Percentiles rank a stretch among this genome's conserved stretches.
Conservation (phyloP, 2,888 invertebrate species). For the Epinotia nisella region DNA sequence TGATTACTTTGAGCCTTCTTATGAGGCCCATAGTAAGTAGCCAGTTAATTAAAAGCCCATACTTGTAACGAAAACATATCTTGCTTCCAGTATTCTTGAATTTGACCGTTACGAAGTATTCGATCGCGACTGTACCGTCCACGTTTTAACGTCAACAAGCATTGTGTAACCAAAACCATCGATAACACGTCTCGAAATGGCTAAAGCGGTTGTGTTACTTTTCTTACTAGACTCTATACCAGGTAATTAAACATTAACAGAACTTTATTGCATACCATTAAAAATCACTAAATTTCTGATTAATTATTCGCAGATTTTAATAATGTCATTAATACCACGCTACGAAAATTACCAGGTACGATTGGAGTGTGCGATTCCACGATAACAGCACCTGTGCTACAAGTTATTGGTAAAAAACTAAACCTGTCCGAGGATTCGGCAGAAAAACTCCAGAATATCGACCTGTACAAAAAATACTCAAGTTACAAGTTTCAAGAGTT, state of each 20-base stretch:
- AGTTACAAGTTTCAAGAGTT: conserved; percentile 41
- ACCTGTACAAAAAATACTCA: conserved; percentile 30
- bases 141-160: conserved; percentile 39
- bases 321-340: conserved; percentile 28
- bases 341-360: conserved; percentile 11
- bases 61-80: not conserved
- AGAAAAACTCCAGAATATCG: conserved; percentile 10
- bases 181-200: conserved; percentile 49
- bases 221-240: conserved; percentile 58
- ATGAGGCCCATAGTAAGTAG: no score
- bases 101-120: not conserved
- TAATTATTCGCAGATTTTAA: conserved; percentile 29
- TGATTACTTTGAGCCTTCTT: no score
- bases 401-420: conserved; percentile 27
- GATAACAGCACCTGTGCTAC: conserved; percentile 5
- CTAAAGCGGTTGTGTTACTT: conserved; percentile 55
- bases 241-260: conserved; percentile 51
- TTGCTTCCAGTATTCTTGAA: no score
- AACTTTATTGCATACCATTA: conserved; percentile 15
- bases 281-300: not conserved
- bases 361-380: conserved; percentile 12
- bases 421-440: not conserved
- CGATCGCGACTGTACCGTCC: conserved; percentile 7
- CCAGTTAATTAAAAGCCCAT: no score
- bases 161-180: conserved; percentile 23